These are phyloP conservation scores for Fratercula arctica DNA, from an alignment of 2,797 vertebrate species.

Conservation along the genomic window DNA sequence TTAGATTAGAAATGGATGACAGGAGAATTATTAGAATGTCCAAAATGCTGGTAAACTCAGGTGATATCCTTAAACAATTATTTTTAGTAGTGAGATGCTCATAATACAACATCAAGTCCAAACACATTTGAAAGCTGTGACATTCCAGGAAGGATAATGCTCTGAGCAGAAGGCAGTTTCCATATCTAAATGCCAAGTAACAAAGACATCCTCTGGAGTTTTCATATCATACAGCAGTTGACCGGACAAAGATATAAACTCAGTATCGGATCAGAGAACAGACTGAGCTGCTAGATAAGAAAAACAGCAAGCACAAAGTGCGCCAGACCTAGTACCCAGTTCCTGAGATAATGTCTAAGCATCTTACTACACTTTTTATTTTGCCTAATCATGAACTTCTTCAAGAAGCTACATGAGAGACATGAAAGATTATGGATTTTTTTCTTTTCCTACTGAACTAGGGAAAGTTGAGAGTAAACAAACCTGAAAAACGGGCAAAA, in stretches of 20 bases:
- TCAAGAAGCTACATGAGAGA: not conserved
- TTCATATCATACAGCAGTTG: not conserved
- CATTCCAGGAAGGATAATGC: not conserved
- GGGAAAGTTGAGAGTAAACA: not conserved
- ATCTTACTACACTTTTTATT: not conserved
- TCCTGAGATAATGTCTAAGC: not conserved
- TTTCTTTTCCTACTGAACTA: not conserved
- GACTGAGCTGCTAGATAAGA: not conserved
- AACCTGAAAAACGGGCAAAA: not conserved
- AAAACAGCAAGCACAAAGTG: not conserved
- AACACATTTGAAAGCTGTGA: not conserved
- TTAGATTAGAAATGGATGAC: not conserved
- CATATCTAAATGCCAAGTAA: not conserved
- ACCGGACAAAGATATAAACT: not conserved
- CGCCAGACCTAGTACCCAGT: not conserved
- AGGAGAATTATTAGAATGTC: not conserved
- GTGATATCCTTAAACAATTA: not conserved
- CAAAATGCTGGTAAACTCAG: not conserved
- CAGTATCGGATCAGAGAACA: not conserved
- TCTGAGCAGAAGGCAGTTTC: not conserved
- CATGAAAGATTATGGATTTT: not conserved
- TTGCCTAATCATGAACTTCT: not conserved
- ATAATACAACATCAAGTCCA: not conserved
- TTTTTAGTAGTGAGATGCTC: not conserved
- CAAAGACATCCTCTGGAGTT: not conserved